Evolutionary conservation across 2,888 invertebrate genomes (phyloP), one percentile per base, ranked within the genome.

Genomic region (Nysson spinosus): DNA sequence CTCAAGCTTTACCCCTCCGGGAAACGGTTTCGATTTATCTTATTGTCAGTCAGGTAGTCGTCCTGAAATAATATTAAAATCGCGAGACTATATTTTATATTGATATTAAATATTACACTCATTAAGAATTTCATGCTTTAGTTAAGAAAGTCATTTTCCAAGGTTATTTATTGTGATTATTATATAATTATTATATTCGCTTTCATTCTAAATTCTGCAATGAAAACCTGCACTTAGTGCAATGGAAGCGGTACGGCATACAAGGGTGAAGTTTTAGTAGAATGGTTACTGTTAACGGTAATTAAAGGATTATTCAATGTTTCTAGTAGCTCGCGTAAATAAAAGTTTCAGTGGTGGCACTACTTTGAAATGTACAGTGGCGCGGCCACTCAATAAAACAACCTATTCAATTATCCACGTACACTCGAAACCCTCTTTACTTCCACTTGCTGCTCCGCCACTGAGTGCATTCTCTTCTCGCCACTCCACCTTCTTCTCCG

Each of bases 361-460:
- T 22, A 14, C 26, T 3, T 24, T 20, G 50, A 62, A 61, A 63
- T n/a, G n/a, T n/a, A n/a, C n/a, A 55, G 44, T 32, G 34, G 22
- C 35, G 46, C 11, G 42, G 40, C 40, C 39, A 40, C 43, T 52
- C 16, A 37, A 44, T 67, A 42, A 61, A 69, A 67, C 67, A 46
- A 49, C 57, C 67, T 43, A 69, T 69, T 69, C 69, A 69, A 75
- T 75, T 71, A 74, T 58, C 61, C 62, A 28, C 49, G 63, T 60
- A 49, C 66, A 72, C 63, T 69, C 69, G 63, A 66, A 61, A 52
- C n/a, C 71, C 68, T 64, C 67, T 67, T 60, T 50, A 30, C 57
- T 35, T 52, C 60, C 64, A 64, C 72, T 69, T 58, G 56, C 49
- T 39, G 35, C 63, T 57, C 50, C 22, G 35, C 54, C 47, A 22